Evolutionary conservation across 92 coral and sea anemone species (phyloP), one percentile per base, ranked within the genome.

Genomic region (Phymanthus crucifer): DNA sequence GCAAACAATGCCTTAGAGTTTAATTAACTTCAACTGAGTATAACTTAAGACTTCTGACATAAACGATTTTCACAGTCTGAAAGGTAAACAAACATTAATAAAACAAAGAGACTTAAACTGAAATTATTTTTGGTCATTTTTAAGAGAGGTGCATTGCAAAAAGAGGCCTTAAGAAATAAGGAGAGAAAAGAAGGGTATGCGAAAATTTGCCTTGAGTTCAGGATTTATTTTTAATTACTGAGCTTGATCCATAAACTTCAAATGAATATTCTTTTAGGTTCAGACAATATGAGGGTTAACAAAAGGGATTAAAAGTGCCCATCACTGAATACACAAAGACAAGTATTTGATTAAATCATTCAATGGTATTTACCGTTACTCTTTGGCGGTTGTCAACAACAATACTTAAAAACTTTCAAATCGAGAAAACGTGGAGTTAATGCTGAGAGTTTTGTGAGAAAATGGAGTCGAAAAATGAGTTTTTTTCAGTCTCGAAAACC

Each of bases 401-500:
- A 70, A 70, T 70, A 1, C 19, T 0, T 1, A 17, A 35, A 70
- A 4, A 40, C 46, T 40, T 12, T 23, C 24, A 21, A 54, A 54
- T 21, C 64, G 47, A 34, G 32, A 21, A 24, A 70, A 40, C 19
- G 29, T 70, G 14, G 74, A 16, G 21, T 12, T 13, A 61, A 24
- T 24, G 12, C n/a, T 21, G 64, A 21, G 14, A 54, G 26, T 21
- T 54, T 24, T 21, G 11, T 48, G 6, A 2, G 23, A 35, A 31
- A 29, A 77, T 77, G 81, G 81, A 77, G 37, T 34, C 66, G 50
- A 70, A 64, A 31, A 38, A 18, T 24, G 72, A 23, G 1, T 61
- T 11, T 7, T 36, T 61, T 11, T 70, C n/a, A 14, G 37, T 57
- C 6, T 61, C 81, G 3, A 77, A 70, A 11, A 19, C 36, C 3